phyloP scores from a whole-genome alignment of 1,140 invertebrate genomes.

The Magallana ariakensis region DNA sequence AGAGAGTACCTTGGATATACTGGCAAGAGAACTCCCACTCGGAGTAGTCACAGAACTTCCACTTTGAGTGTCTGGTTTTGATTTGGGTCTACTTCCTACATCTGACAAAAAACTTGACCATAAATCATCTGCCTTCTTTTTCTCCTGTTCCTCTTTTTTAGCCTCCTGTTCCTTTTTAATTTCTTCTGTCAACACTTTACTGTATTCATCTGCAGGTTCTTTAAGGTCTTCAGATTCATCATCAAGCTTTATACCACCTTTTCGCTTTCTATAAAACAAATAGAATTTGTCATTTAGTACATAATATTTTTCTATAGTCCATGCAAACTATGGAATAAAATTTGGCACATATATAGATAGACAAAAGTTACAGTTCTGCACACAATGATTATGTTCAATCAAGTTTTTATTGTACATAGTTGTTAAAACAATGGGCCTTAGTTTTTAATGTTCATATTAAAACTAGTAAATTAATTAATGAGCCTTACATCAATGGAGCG shows the following conservation, averaged over 20 bases:
- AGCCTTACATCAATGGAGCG: no score
- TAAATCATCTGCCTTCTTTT: conserved; percentile 74
- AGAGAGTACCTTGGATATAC: conserved; percentile 43
- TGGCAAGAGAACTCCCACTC: conserved; percentile 33
- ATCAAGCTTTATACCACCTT: conserved; percentile 69
- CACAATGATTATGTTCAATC: no score
- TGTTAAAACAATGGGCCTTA: no score
- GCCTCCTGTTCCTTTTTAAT: conserved; percentile 63
- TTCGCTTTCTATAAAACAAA: conserved; percentile 66
- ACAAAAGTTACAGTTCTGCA: no score
- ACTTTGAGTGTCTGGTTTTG: conserved; percentile 45
- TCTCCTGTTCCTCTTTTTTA: conserved; percentile 70
- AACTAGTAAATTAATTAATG: no score
- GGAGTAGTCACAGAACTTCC: background rate
- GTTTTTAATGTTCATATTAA: no score
- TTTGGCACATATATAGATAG: no score
- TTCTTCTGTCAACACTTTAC: conserved; percentile 63
- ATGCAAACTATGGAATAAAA: no score
- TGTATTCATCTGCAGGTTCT: conserved; percentile 60
- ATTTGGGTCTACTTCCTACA: conserved; percentile 66
- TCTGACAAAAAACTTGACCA: conserved; percentile 77
- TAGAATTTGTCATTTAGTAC: no score
- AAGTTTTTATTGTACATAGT: no score
- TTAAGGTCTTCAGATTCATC: conserved; percentile 50
- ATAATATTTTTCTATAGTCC: no score